A percentile compares a stretch with the other conserved stretches of the same genome.
phyloP scores from a whole-genome alignment of 2,888 invertebrate species.

The Hyposoter didymator region DNA sequence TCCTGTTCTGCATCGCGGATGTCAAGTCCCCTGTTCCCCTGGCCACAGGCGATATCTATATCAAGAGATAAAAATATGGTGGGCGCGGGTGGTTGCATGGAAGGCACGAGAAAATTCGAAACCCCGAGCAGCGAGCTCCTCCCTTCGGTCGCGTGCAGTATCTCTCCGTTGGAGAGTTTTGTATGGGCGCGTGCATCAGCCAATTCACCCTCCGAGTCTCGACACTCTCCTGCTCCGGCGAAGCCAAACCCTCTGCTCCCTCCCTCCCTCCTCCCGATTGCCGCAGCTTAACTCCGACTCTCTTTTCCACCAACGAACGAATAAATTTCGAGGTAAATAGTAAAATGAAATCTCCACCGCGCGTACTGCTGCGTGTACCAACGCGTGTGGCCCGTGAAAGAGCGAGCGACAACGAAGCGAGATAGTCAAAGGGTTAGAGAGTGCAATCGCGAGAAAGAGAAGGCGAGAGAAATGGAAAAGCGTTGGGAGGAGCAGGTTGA shows the following conservation, averaged over 20 bases:
- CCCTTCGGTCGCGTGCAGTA: conserved; percentile 45
- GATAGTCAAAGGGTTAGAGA: conserved; percentile 4
- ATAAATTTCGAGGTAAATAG: conserved; percentile 78
- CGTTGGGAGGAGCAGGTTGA: not conserved
- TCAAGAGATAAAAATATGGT: conserved; percentile 14
- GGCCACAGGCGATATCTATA: conserved; percentile 17
- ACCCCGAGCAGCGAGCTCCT: conserved; percentile 21
- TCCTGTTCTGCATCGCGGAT: conserved; percentile 47
- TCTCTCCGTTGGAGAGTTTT: conserved; percentile 16
- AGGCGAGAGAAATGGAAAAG: not conserved
- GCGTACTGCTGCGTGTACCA: not conserved
- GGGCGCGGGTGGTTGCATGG: not conserved
- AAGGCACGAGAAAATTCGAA: conserved; percentile 40
- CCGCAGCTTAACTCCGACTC: not conserved
- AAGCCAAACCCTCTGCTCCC: not conserved
- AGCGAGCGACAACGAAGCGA: not conserved
- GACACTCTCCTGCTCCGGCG: too few relatives aligned
- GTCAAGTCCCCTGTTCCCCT: conserved; percentile 9
- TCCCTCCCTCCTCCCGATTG: not conserved
- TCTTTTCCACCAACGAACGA: conserved; percentile 61
- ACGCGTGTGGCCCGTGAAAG: conserved; percentile 12
- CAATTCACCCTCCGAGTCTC: conserved; percentile 20
- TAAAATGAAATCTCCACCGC: conserved; percentile 79
- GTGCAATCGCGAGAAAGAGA: not conserved
- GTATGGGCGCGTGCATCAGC: conserved; percentile 27